Evolutionary conservation across 2,888 invertebrate species (phyloP), one percentile per base, ranked within the genome.

Genomic region (Octodonta nipae): DNA sequence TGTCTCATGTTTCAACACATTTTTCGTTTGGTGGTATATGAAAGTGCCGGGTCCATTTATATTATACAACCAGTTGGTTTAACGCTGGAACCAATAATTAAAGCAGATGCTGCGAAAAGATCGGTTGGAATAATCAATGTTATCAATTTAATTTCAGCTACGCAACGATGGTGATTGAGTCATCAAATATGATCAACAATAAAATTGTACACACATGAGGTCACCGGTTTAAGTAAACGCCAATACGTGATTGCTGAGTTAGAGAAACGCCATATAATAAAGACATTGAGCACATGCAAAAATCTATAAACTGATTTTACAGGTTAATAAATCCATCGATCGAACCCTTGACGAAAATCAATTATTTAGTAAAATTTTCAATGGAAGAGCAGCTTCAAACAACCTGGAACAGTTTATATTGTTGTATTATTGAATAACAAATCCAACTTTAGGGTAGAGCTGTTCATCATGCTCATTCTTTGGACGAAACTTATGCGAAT

Each of bases 391-490:
- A 15, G 45, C 42, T 14, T 33, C 36, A 27, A 17, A 27, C 22
- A 27, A 31, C 15, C 38, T 45, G 15, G 25, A 34, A 11, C 22
- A 42, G 10, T 49, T 42, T 32, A 37, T 52, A 26, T 28, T 46
- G 6, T n/a, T n/a, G n/a, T n/a, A n/a, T n/a, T n/a, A n/a, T n/a
- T n/a, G n/a, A n/a, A n/a, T n/a, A n/a, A n/a, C n/a, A n/a, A n/a
- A n/a, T n/a, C n/a, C n/a, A n/a, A n/a, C n/a, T 61, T 15, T 40
- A 79, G 86, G 80, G 80, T 27, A 72, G 77, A 58, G 83, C 87
- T 2, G 84, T 87, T 6, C 75, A 78, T 54, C 81, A 75, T 39
- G 78, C 81, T 26, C 65, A 81, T 51, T 80, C 84, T 31, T 60
- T 88, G 35, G 80, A 87, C 47, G 88, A 88, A 59, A 75, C 85